A percentile compares a stretch with the other conserved stretches of the same genome.
Conservation (phyloP, 2,888 invertebrate genomes). For the Hedychridium roseum region DNA sequence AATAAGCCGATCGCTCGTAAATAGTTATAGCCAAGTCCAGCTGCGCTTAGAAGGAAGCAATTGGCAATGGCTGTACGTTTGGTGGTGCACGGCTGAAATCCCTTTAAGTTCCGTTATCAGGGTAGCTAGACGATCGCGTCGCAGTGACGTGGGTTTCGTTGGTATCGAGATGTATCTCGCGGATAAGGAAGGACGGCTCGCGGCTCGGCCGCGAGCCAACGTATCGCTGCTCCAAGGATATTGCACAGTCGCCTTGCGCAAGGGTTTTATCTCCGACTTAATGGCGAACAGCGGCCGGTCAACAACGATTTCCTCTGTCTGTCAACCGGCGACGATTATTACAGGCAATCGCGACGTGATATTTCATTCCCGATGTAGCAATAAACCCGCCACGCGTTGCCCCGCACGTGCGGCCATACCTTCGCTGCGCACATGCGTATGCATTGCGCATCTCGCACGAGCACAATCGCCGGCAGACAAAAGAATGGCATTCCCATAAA, state of each 20-base stretch:
- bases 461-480: constrained; percentile 26
- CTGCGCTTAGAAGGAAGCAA: too few species aligned
- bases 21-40: too few species aligned
- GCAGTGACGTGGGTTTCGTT: too few species aligned
- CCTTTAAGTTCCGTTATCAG: too few species aligned
- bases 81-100: too few species aligned
- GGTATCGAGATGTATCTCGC: too few species aligned
- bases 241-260: constrained; percentile 16
- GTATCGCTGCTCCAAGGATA: constrained; percentile 1
- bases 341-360: constrained; percentile 7
- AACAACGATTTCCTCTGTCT: constrained; percentile 20
- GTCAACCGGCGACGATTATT: constrained; percentile 15
- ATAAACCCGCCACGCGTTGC: constrained; percentile 3
- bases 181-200: too few species aligned
- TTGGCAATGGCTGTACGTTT: too few species aligned
- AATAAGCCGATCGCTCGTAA: too few species aligned
- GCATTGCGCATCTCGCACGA: constrained; percentile 10
- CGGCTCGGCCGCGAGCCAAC: too few species aligned
- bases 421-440: neutral
- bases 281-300: constrained; percentile 6
- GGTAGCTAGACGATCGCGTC: too few species aligned
- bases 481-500: constrained; percentile 27
- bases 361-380: constrained; percentile 21
- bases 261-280: constrained; percentile 8
- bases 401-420: constrained; percentile 1